Evolutionary conservation across 2,113 vertebrate species (phyloP), one percentile per base, ranked within the genome.

Genomic region (Hipposideros armiger): DNA sequence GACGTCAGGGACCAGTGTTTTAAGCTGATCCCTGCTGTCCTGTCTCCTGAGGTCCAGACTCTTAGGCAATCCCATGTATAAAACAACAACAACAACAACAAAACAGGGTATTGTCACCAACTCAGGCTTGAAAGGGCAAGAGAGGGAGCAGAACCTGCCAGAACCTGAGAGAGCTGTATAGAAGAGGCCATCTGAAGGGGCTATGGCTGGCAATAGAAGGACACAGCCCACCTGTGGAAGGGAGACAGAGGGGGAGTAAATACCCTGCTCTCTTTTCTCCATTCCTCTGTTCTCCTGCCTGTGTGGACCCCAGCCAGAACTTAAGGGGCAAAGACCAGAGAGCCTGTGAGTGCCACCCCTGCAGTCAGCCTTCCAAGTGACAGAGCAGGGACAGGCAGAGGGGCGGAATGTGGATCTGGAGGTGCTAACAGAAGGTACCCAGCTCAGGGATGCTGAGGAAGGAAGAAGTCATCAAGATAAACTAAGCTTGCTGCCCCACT

Each of bases 401-500:
- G 42, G 32, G n/a, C 10, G 5, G 54, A 19, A 2, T 19, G 19
- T 19, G 40, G 47, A 3, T 47, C 56, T 58, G 66, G 28, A 77
- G 67, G 70, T 20, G n/a, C 22, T 22, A 14, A 40, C 0, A 0
- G 72, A 64, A 36, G 90, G 60, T 1, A 56, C 58, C 13, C 60
- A 67, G 80, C 24, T 22, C 15, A 30, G 60, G 24, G 52, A 4
- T 15, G 13, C 54, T 5, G 19, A 58, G 70, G 42, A 81, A 11
- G 26, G 32, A 60, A 56, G 62, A 50, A 20, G 42, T 10, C 22
- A 32, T 16, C 5, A 2, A 2, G 15, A 47, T 6, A 36, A 26
- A 11, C 24, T 15, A 22, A 40, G 4, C 6, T 50, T 4, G 15
- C 13, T 1, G 7, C 50, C 24, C 6, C 0, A 1, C 62, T 56